These are phyloP conservation scores for Archips xylosteana DNA, from an alignment of 2,888 invertebrate species.

Conservation along the genomic window DNA sequence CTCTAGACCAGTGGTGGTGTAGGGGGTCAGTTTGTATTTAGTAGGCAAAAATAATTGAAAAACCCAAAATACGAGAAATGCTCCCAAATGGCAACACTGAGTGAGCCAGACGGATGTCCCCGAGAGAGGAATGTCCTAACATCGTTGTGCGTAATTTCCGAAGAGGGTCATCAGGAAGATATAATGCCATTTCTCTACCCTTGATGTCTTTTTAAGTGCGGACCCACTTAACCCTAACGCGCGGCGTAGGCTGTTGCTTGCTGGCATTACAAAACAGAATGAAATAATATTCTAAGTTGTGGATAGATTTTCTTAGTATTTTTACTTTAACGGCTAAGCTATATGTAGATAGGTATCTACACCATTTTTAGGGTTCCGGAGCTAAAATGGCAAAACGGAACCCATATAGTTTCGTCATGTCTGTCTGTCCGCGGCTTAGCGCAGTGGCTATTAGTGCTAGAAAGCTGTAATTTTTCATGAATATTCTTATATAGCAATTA, in stretches of 20 bases:
- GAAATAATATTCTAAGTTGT: conserved; percentile 15
- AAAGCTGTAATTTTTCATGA: too few relatives aligned
- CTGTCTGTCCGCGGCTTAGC: too few relatives aligned
- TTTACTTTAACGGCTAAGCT: too few relatives aligned
- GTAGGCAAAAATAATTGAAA: background rate
- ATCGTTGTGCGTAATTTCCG: conserved; percentile 76
- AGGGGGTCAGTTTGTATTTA: too few relatives aligned
- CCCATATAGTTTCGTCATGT: too few relatives aligned
- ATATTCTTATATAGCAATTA: too few relatives aligned
- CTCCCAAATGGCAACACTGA: background rate
- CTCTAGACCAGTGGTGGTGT: too few relatives aligned
- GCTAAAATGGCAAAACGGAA: too few relatives aligned
- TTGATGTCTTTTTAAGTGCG: conserved; percentile 85
- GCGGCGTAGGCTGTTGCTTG: conserved; percentile 57
- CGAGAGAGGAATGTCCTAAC: conserved; percentile 67
- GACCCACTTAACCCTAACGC: conserved; percentile 80
- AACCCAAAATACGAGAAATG: background rate
- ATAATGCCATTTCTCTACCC: conserved; percentile 83
- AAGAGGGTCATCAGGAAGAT: conserved; percentile 82
- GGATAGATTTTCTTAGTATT: background rate
- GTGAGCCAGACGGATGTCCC: conserved; percentile 54
- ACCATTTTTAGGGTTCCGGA: too few relatives aligned
- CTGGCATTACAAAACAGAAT: conserved; percentile 29
- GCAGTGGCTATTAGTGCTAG: too few relatives aligned
- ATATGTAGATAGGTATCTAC: too few relatives aligned